Base-by-base conservation (phyloP, 2,888 invertebrate genomes). In the Drosophila merina region DNA sequence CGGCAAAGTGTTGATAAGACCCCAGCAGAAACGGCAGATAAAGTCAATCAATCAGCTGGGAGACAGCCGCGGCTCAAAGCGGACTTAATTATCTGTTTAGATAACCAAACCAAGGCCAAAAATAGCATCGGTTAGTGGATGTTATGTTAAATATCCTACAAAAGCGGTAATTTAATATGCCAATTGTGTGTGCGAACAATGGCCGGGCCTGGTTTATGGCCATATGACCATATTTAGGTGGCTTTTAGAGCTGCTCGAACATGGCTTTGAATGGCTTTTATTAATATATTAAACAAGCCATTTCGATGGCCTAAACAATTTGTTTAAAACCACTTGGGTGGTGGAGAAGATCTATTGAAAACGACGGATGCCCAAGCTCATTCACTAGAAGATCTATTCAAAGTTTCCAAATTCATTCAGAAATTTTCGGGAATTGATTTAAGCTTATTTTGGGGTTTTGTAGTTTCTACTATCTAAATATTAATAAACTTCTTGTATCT, bases 11-110 rank as follows among this genome's bases (percentile, higher is more conserved):
- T 85, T 81, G 81, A 81, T 85, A 81, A 85, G 77, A 44, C 60
- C 64, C 66, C 67, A 36, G 70, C 44, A 49, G 54, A 42, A 64
- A 38, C 67, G 56, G 26, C 49, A 73, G 86, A 83, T 83, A 83
- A 86, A 83, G 82, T 83, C 82, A 83, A 83, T 83, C 82, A 86
- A 83, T 83, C 78, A 82, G 71, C 67, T 76, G 67, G 59, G 57
- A 59, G 74, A 86, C 86, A 82, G 78, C 79, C 60, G 75, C 71
- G 71, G 68, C 67, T 80, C 76, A 63, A 82, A 74, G 64, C 70
- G 72, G 78, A 86, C 82, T 83, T 86, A 83, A 83, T 83, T 83
- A 83, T 80, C 74, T 77, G 67, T 44, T 68, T 64, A 45, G 57
- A 52, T 71, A 66, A 59, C 64, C 51, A 6, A 36, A n/a, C 36